Base-by-base conservation (phyloP, 2,113 vertebrate species). In the Carassius gibelio region DNA sequence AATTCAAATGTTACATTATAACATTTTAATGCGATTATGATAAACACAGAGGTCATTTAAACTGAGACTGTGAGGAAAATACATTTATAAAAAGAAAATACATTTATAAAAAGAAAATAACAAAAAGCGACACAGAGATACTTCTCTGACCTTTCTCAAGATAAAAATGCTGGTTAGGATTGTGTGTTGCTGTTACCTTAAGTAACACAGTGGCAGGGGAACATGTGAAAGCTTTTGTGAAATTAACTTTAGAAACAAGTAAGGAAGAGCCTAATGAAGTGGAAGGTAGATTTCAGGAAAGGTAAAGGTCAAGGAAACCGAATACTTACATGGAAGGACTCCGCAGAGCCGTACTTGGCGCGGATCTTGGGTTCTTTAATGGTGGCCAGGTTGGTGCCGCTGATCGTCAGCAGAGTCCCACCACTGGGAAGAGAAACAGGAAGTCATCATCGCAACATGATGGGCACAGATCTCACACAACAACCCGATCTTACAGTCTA, bases 351-450 rank as follows among this genome's bases (percentile, higher is more conserved):
- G 0, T 98, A 98, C 88, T 98, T 99, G 92, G 97, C 97, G 30
- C 98, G 95, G 89, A 99, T 98, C 90, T 93, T 97, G 30, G 97
- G 98, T 59, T 98, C 98, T 38, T 95, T 94, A 89, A 99, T 96
- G n/a, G 97, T 98, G 86, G 96, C 97, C 83, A 99, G 93, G 91
- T 98, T 99, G 91, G 97, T 97, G 69, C 98, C 97, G 0, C 95
- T 97, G 87, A 99, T 96, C 0, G 96, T 99, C 61, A 99, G 91
- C 11, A 96, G 90, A 0, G 97, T 99, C 17, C 98, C 97, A 74
- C 98, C 98, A 1, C 98, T 99, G 89, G 13, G 3, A 75, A 62
- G 83, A 10, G 0, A 84, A 55, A 0, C 62, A 15, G 21, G 72
- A 92, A 82, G 90, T 48, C 42, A 84, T 84, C 17, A 85, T 10